A percentile compares a stretch with the other conserved stretches of the same genome.
phyloP scores from a whole-genome alignment of 2,888 invertebrate species.

The Meghimatium bilineatum region DNA sequence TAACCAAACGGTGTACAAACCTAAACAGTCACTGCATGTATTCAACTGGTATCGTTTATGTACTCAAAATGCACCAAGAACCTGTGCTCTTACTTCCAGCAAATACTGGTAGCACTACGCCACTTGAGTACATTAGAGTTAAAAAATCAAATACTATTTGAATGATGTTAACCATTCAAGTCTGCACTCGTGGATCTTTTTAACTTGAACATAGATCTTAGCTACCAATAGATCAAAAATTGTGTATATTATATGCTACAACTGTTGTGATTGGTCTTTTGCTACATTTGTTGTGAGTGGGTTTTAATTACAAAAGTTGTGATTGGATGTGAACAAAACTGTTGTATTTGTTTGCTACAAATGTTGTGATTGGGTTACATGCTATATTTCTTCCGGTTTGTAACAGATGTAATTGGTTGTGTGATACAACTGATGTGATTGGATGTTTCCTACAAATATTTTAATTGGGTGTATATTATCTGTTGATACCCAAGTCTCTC shows the following conservation, averaged over 20 bases:
- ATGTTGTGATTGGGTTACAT: no score
- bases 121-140: neutral
- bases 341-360: neutral
- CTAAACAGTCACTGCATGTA: neutral
- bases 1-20: no score
- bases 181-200: neutral
- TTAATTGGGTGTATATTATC: no score
- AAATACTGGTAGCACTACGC: neutral
- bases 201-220: neutral
- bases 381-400: no score
- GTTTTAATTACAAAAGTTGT: neutral
- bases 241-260: no score
- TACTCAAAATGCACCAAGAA: no score
- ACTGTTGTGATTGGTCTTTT: neutral
- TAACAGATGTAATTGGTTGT: no score
- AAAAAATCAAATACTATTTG: slow-evolving; percentile 9
- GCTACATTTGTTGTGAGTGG: neutral
- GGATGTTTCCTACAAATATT: neutral
- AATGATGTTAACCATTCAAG: neutral
- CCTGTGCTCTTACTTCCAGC: neutral
- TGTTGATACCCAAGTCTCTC: neutral
- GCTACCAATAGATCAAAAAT: slow-evolving; percentile 12
- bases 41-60: no score
- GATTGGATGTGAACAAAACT: neutral
- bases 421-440: neutral